Percentiles rank a stretch among this genome's conserved stretches.
Evolutionary conservation across 2,113 vertebrate genomes (phyloP).

Genomic region (Pheucticus melanocephalus): DNA sequence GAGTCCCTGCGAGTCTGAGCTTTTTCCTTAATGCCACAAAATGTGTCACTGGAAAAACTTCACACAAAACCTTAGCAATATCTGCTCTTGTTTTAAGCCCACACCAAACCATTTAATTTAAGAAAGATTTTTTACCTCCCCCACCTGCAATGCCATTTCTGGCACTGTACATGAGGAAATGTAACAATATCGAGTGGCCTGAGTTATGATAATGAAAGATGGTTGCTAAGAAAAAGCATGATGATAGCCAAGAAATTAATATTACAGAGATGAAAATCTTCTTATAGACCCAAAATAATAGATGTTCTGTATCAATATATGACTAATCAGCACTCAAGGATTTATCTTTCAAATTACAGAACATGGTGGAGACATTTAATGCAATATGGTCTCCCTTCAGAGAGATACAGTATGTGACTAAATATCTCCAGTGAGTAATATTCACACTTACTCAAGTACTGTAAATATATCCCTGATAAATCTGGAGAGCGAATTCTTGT

Average conservation of each 20-base stretch:
- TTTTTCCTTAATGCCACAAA: conserved; percentile 65
- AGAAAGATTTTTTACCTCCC: conserved; percentile 57
- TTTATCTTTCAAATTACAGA: conserved; percentile 65
- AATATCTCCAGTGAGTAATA: conserved; percentile 69
- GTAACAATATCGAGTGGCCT: conserved; percentile 26
- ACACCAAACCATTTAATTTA: conserved; percentile 60
- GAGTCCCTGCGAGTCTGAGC: not conserved
- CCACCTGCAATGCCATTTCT: conserved; percentile 53
- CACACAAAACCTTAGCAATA: conserved; percentile 28
- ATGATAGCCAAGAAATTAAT: conserved; percentile 64
- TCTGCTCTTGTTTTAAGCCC: conserved; percentile 50
- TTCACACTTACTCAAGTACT: conserved; percentile 68
- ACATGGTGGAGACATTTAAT: conserved; percentile 69
- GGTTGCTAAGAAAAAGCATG: conserved; percentile 48
- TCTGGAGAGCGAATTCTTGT: conserved; percentile 62
- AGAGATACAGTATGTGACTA: conserved; percentile 65
- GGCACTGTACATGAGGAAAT: conserved; percentile 47
- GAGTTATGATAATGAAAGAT: conserved; percentile 53
- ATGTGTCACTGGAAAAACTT: conserved; percentile 55
- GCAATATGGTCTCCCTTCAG: conserved; percentile 67
- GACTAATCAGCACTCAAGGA: conserved; percentile 65
- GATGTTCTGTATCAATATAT: conserved; percentile 67
- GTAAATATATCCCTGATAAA: conserved; percentile 65
- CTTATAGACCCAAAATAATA: conserved; percentile 64
- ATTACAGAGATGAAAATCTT: conserved; percentile 57